A percentile compares a stretch with the other conserved stretches of the same genome.
Conservation (phyloP, 2,113 vertebrate species). For the Gadus macrocephalus region DNA sequence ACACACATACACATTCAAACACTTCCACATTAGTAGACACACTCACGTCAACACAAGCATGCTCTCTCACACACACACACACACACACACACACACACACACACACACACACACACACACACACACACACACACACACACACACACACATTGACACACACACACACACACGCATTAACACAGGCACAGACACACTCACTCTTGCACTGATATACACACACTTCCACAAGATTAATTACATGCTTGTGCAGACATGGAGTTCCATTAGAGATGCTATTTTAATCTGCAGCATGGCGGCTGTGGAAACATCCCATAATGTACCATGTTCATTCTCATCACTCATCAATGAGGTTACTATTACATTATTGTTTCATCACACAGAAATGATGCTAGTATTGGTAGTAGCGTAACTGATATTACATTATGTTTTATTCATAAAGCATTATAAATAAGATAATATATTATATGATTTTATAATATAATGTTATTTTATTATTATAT, state of each 20-base stretch:
- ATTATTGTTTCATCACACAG: background rate
- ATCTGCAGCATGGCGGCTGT: constrained; percentile 26
- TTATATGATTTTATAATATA: background rate
- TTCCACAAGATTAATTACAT: constrained; percentile 45
- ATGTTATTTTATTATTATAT: no score
- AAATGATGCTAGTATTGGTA: background rate
- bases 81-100: constrained; percentile 3
- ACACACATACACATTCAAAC: background rate
- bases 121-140: constrained; percentile 4
- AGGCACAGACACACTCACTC: background rate
- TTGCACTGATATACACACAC: background rate
- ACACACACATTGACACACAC: constrained; percentile 1
- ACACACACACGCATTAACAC: constrained; percentile 3
- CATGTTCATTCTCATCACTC: no score
- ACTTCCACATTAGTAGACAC: constrained; percentile 9
- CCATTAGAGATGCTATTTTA: constrained; percentile 17
- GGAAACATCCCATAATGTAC: no score
- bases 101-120: background rate
- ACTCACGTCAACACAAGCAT: constrained; percentile 13
- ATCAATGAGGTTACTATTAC: background rate
- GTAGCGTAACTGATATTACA: background rate
- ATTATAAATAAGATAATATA: background rate
- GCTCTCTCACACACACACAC: background rate
- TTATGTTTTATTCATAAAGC: background rate
- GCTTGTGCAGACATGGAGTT: constrained; percentile 20